Evolutionary conservation across 2,113 vertebrate genomes (phyloP), one percentile per base, ranked within the genome.

Genomic region (Willisornis vidua): DNA sequence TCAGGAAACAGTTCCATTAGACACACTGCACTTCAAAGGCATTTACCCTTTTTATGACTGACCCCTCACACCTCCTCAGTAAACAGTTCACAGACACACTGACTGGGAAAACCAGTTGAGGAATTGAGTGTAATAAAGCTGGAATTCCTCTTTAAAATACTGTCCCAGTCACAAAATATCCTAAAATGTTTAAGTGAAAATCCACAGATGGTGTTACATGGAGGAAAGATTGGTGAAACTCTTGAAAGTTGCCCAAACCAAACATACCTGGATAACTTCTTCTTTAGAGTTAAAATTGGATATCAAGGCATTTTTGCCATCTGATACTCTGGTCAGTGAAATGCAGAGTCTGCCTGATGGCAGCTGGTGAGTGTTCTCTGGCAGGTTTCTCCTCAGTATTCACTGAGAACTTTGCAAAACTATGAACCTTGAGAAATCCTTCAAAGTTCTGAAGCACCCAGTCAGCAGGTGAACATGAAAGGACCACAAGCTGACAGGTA

Each of bases 211-310:
- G 63, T 2, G 2, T 55, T 41, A 87, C 63, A 81, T 4, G 5
- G 17, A 78, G 1, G 19, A 31, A 46, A 57, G 63, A n/a, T 35
- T 55, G 80, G 1, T 70, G 35, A 46, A 61, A 15, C 4, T 43
- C 77, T 28, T 59, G 20, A 17, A 79, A 85, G 28, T 20, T 84
- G 24, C 10, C 37, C 79, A 22, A 84, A 88, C 41, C 9, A 86
- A 74, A 72, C 96, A 90, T 93, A 99, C 99, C 96, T 99, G 99
- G 45, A 99, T 97, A 13, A 99, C 98, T 92, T 99, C 99, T 7
- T 99, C 98, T 93, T 99, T 99, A 65, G 99, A 99, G 73, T 87
- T 96, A 68, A 99, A 99, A 19, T 99, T 97, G 0, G 99, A 99
- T 94, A 99, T 98, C 76, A 99, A 93, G 31, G 99, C 97, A 2